Percentiles rank a stretch among this genome's conserved stretches.
Evolutionary conservation across 2,113 vertebrate species (phyloP).

Genomic region (Balaenoptera acutorostrata): DNA sequence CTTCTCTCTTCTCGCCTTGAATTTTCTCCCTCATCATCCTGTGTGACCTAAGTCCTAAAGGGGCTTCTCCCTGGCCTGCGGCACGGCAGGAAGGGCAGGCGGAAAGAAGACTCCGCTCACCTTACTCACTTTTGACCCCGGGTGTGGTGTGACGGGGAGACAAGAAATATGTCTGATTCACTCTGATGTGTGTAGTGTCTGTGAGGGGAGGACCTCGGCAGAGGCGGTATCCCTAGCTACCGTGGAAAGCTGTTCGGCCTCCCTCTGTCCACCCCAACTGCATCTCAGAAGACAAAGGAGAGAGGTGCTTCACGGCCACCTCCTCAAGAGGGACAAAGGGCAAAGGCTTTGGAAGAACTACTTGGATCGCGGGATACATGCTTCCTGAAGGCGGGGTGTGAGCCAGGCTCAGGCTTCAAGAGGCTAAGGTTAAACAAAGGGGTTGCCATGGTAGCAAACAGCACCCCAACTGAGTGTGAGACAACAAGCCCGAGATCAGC

Average conservation of each 20-base stretch:
- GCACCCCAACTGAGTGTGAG: not conserved
- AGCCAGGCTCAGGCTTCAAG: not conserved
- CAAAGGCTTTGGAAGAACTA: not conserved
- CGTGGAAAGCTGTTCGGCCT: no score
- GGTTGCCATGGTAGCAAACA: not conserved
- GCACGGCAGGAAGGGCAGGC: not conserved
- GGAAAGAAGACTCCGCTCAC: not conserved
- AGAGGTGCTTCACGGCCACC: not conserved
- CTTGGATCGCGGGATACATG: fast-evolving
- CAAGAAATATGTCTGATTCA: not conserved
- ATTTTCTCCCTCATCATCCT: not conserved
- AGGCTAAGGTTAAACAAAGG: not conserved
- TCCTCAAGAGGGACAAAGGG: not conserved
- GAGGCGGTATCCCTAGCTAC: fast-evolving
- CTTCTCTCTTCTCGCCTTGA: not conserved
- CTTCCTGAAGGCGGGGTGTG: not conserved
- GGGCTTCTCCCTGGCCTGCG: no score
- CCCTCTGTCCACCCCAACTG: not conserved
- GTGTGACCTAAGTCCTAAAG: not conserved
- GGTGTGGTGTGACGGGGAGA: not conserved
- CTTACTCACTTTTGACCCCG: no score
- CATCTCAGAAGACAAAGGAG: not conserved
- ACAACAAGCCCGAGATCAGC: fast-evolving
- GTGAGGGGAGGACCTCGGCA: fast-evolving
- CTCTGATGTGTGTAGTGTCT: not conserved